Evolutionary conservation across 2,797 vertebrate genomes (phyloP).

Genomic region (Squalus acanthias): DNA sequence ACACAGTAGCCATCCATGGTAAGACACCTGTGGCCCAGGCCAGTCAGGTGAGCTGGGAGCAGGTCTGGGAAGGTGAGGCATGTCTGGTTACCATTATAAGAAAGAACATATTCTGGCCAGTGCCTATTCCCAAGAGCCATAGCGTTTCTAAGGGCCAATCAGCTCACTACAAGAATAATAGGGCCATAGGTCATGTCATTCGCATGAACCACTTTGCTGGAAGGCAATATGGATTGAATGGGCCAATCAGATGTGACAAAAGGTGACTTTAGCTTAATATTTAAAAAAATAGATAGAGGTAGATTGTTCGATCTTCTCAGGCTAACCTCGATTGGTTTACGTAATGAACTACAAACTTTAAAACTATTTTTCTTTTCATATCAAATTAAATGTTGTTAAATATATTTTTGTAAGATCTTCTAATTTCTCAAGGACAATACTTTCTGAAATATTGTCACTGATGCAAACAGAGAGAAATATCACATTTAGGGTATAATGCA

Average conservation of each 20-base stretch:
- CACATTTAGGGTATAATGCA: background rate
- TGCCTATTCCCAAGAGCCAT: background rate
- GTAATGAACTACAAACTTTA: background rate
- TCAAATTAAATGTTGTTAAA: background rate
- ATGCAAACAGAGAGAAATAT: background rate
- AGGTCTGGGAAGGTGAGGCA: background rate
- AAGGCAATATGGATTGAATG: background rate
- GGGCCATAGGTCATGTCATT: background rate
- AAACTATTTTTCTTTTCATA: background rate
- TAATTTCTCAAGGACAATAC: background rate
- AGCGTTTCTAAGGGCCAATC: background rate
- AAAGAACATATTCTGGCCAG: background rate
- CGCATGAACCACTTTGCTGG: background rate
- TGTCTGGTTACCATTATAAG: background rate
- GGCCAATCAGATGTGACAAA: background rate
- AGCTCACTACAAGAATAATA: background rate
- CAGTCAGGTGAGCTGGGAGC: background rate
- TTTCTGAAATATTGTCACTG: background rate
- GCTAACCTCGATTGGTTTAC: background rate
- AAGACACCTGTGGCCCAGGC: background rate
- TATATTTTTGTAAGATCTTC: background rate
- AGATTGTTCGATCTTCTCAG: background rate
- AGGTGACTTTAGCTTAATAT: background rate
- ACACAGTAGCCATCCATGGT: background rate
- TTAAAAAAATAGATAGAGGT: background rate